phyloP scores from a whole-genome alignment of 1,140 invertebrate species.

The Drosophila setifemur region DNA sequence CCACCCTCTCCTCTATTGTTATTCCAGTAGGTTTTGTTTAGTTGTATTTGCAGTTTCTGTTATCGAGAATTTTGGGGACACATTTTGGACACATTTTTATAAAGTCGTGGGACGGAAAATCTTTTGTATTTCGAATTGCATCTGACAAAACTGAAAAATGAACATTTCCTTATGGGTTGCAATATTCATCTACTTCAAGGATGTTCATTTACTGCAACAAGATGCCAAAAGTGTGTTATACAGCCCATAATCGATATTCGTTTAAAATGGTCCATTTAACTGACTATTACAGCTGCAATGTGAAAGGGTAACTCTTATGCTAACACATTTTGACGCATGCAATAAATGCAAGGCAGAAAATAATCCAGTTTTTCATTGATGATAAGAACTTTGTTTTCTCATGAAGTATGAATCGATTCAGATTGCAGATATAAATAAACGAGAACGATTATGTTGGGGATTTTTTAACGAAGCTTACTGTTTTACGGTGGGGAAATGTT shows the following conservation, averaged over 20 bases:
- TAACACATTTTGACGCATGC: neutral
- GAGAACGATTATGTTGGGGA: neutral
- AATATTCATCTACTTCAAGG: constrained; percentile 35
- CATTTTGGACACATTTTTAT: neutral
- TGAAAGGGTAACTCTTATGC: neutral
- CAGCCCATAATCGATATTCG: constrained; percentile 48
- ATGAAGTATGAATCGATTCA: constrained; percentile 14
- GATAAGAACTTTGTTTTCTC: constrained; percentile 27
- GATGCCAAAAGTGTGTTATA: constrained; percentile 34
- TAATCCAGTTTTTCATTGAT: constrained; percentile 33
- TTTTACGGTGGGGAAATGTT: neutral
- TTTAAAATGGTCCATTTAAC: constrained; percentile 51
- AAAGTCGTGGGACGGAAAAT: constrained; percentile 2
- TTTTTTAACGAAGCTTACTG: neutral
- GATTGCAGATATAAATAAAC: constrained; percentile 4
- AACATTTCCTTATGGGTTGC: constrained; percentile 56
- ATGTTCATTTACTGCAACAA: constrained; percentile 24
- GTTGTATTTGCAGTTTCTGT: constrained; percentile 10
- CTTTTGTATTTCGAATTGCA: constrained; percentile 50
- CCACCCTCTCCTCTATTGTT: constrained; percentile 5
- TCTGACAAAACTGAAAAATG: constrained; percentile 62
- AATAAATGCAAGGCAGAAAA: constrained; percentile 24
- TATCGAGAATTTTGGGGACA: constrained; percentile 39
- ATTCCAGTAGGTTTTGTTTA: constrained; percentile 8
- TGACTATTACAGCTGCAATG: constrained; percentile 19